phyloP scores from a whole-genome alignment of 2,888 invertebrate genomes.

The Agriopis marginaria region DNA sequence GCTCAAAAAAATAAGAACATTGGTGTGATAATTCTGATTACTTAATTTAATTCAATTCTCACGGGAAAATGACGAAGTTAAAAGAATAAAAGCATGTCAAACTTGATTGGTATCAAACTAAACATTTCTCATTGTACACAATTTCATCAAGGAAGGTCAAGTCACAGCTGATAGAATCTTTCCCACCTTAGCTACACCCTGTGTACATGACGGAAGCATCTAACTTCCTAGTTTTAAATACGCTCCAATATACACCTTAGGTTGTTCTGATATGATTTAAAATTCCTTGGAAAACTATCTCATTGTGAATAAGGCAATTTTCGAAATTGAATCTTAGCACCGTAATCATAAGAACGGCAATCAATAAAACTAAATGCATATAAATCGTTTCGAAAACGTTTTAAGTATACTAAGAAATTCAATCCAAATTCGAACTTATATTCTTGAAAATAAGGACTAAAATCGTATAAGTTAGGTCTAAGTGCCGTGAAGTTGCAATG shows the following conservation, averaged over 20 bases:
- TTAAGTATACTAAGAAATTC: background rate
- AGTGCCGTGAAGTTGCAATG: slow-evolving; percentile 48
- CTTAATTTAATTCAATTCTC: slow-evolving; percentile 10
- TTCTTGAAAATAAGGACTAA: slow-evolving; percentile 11
- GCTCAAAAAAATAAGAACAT: background rate
- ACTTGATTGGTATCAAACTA: slow-evolving; percentile 28
- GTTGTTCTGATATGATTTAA: background rate
- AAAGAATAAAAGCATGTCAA: slow-evolving; percentile 30
- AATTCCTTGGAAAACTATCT: background rate
- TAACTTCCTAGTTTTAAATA: slow-evolving; percentile 37
- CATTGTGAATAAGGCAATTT: background rate
- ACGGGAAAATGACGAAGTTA: slow-evolving; percentile 9
- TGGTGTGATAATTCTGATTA: slow-evolving; percentile 2
- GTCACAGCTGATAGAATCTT: slow-evolving; percentile 47
- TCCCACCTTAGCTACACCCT: slow-evolving; percentile 45
- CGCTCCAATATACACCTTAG: slow-evolving; percentile 10
- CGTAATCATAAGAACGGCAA: background rate
- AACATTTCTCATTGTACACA: slow-evolving; percentile 32
- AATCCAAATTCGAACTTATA: slow-evolving; percentile 20
- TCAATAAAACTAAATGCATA: background rate
- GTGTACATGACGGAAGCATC: slow-evolving; percentile 44
- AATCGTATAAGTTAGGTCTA: slow-evolving; percentile 26
- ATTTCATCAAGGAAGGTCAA: slow-evolving; percentile 48
- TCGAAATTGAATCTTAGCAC: background rate
- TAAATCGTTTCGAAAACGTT: background rate